Evolutionary conservation across 2,797 vertebrate species (phyloP), one percentile per base, ranked within the genome.

Genomic region (Chaetodon trifasciatus): DNA sequence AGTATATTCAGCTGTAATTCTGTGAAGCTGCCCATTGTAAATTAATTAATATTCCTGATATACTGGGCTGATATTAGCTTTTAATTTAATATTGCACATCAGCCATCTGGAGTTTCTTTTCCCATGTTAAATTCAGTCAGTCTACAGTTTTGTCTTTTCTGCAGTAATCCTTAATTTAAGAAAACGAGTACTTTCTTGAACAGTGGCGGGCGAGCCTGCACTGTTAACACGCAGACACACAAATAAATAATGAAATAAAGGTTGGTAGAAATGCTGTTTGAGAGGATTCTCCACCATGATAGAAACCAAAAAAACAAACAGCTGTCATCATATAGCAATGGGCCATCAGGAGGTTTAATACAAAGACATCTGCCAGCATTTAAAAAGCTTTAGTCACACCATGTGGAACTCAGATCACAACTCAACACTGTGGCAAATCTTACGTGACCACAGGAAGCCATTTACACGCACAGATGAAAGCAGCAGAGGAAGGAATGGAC

Each of bases 1-100:
- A 53, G 73, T 40, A 49, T 19, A 69, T 64, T 73, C 37, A 50
- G 50, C 68, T 55, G 21, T 23, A 37, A 47, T 47, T 68, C 50
- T 52, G 56, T 63, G 40, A 75, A 57, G 73, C 23, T 49, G 13
- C 16, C 42, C 12, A 23, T 65, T 68, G 23, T 61, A 23, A 70
- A 66, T 21, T 13, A 21, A 81, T 68, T 16, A 60, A 39, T 46
- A 37, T 55, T 42, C 50, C 46, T 49, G 28, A 68, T 68, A 42
- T 17, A 63, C 11, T 44, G 21, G 12, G 50, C 39, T 56, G 74
- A 68, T 63, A 49, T 28, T 17, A 21, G 64, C 17, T 62, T 13
- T 52, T 66, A 40, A 53, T 69, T 75, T 39, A 55, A 74, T 63
- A 49, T 39, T 23, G 28, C 16, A 47, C 60, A 58, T 40, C 17